Evolutionary conservation across 2,888 invertebrate species (phyloP).

Genomic region (Oxyteleia sp.): DNA sequence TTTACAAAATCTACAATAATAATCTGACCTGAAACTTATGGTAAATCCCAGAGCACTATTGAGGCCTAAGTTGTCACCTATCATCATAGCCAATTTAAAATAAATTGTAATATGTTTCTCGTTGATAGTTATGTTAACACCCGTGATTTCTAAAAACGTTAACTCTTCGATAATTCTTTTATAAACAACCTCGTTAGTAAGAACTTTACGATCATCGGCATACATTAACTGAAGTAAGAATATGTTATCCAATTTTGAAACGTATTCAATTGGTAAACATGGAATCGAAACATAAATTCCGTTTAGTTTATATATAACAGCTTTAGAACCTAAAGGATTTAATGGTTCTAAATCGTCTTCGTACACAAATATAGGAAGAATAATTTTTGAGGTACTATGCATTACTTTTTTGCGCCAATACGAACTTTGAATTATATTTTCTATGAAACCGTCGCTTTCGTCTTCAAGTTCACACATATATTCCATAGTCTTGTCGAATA

Average conservation of each 20-base stretch:
- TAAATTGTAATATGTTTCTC: background rate
- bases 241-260: constrained; percentile 24
- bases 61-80: constrained; percentile 15
- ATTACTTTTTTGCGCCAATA: constrained; percentile 11
- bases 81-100: constrained; percentile 15
- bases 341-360: constrained; percentile 22
- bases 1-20: constrained; percentile 13
- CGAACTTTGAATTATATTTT: constrained; percentile 38
- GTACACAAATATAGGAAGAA: constrained; percentile 20
- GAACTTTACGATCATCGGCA: constrained; percentile 19
- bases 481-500: background rate
- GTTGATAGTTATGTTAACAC: background rate
- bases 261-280: background rate
- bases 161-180: constrained; percentile 18
- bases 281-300: constrained; percentile 14
- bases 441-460: background rate
- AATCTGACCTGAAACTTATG: background rate
- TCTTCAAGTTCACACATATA: constrained; percentile 16
- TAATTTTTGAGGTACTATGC: background rate
- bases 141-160: background rate
- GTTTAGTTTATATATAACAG: constrained; percentile 6
- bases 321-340: constrained; percentile 20
- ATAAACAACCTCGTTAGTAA: constrained; percentile 13
- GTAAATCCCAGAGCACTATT: background rate
- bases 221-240: constrained; percentile 8